Evolutionary conservation across 2,797 vertebrate species (phyloP).

Genomic region (Rhinichthys osculus): DNA sequence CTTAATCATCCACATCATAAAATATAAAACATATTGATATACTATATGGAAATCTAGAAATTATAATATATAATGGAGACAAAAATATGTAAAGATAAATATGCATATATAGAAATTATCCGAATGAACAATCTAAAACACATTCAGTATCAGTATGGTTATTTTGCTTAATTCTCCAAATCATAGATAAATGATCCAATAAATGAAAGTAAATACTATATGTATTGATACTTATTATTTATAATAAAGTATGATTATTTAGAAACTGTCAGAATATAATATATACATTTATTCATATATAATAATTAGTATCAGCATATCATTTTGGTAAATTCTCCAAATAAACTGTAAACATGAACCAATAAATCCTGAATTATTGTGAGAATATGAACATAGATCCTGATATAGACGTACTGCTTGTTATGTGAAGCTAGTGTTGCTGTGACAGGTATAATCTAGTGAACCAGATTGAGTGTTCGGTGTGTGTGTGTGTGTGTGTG

Average conservation of each 20-base stretch:
- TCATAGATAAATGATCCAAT: background rate
- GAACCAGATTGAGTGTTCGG: background rate
- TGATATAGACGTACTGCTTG: background rate
- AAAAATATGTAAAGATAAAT: background rate
- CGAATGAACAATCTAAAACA: background rate
- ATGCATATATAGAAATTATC: background rate
- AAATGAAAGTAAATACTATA: background rate
- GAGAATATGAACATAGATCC: background rate
- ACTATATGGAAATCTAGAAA: background rate
- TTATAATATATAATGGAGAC: background rate
- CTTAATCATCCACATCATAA: background rate
- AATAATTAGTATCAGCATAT: too few relatives aligned
- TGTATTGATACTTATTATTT: too few relatives aligned
- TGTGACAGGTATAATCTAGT: background rate
- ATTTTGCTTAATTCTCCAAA: background rate
- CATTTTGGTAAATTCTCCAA: background rate
- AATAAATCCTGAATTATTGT: background rate
- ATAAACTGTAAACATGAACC: background rate
- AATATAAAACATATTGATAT: background rate
- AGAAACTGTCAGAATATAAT: background rate
- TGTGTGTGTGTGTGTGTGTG: constrained; percentile 13
- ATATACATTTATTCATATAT: background rate
- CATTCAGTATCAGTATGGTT: too few relatives aligned
- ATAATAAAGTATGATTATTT: too few relatives aligned
- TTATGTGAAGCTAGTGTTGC: background rate